A percentile compares a stretch with the other conserved stretches of the same genome.
Evolutionary conservation across 2,113 vertebrate genomes (phyloP).

Genomic region (Oceanodroma tethys): DNA sequence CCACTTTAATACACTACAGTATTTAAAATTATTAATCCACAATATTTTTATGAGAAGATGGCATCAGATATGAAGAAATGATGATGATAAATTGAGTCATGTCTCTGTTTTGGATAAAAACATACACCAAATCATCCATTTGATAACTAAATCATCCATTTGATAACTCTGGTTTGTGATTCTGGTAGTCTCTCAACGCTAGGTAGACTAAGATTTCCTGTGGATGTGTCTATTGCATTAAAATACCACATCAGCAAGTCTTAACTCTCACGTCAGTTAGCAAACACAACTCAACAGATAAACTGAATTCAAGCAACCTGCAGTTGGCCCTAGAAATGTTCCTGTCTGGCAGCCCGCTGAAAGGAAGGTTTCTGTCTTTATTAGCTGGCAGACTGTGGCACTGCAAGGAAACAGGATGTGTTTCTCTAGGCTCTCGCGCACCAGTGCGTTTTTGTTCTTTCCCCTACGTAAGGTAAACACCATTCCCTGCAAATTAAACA

Average conservation of each 20-base stretch:
- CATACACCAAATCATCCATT: background rate
- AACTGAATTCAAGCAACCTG: background rate
- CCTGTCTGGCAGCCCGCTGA: background rate
- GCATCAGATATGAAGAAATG: background rate
- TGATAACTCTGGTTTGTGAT: background rate
- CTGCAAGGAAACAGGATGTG: background rate
- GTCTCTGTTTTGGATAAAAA: background rate
- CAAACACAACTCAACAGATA: background rate
- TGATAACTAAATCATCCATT: background rate
- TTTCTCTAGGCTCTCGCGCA: background rate
- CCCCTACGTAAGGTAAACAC: background rate
- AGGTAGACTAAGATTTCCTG: background rate
- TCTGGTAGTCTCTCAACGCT: background rate
- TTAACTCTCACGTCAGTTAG: background rate
- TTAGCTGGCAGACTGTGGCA: background rate
- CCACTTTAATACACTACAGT: background rate
- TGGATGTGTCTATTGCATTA: background rate
- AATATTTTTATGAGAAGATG: background rate
- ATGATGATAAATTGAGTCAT: background rate
- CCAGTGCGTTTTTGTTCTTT: background rate
- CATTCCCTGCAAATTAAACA: background rate
- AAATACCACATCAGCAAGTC: background rate
- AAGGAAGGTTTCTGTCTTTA: background rate
- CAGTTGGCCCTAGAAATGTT: background rate
- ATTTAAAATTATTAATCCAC: background rate